Conservation (phyloP, 2,797 vertebrate genomes). For the Syngnathus rostellatus region DNA sequence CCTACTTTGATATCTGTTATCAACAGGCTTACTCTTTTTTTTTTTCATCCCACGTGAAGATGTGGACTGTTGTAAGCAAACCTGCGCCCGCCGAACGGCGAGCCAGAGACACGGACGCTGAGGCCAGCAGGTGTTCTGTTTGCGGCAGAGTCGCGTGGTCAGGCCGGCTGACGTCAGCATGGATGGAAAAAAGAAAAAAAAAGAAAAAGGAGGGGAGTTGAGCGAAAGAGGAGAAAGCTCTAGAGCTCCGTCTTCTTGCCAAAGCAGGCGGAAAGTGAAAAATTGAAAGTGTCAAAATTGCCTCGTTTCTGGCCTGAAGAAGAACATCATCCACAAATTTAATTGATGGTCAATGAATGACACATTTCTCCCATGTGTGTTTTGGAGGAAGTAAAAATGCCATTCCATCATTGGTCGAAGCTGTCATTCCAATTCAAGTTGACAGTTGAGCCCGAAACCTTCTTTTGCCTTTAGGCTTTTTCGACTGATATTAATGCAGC, state of each 20-base stretch:
- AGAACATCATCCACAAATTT: conserved; percentile 29
- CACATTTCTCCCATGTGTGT: conserved; percentile 35
- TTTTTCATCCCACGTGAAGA: background rate
- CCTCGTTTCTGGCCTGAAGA: background rate
- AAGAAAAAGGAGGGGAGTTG: conserved; percentile 23
- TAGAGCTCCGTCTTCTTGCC: background rate
- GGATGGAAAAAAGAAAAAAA: conserved; percentile 24
- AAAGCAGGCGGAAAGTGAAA: conserved; percentile 19
- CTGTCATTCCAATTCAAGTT: conserved; percentile 30
- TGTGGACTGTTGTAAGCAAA: background rate
- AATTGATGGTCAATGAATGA: conserved; percentile 46
- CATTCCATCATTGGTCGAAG: conserved; percentile 37
- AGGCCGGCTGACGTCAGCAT: conserved; percentile 59
- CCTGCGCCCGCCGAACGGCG: conserved; percentile 26
- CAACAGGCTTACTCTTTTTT: conserved; percentile 13
- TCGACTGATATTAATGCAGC: conserved; percentile 36
- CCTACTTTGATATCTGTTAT: conserved; percentile 3
- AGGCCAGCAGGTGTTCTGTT: conserved; percentile 66
- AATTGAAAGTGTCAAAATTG: too few species aligned
- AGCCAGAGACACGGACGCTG: conserved; percentile 50
- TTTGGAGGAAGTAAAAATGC: conserved; percentile 22
- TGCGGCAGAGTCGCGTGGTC: conserved; percentile 60
- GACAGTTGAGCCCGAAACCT: conserved; percentile 42
- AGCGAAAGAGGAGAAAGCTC: conserved; percentile 42
- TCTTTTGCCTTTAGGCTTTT: conserved; percentile 29